phyloP scores from a whole-genome alignment of 2,888 invertebrate genomes.

The Amiota mariae region DNA sequence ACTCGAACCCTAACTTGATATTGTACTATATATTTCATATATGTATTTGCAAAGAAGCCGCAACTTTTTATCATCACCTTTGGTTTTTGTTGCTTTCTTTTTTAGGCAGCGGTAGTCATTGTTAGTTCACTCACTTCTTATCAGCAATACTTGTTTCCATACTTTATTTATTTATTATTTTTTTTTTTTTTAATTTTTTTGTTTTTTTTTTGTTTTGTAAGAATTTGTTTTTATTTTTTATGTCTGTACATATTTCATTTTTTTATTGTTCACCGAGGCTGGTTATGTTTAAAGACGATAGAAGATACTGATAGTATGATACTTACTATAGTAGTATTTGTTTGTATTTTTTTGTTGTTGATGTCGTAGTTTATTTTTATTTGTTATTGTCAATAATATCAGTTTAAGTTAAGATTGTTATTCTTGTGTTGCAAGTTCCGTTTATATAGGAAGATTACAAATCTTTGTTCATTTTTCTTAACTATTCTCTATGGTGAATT shows the following conservation, averaged over 20 bases:
- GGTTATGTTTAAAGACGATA: conserved; percentile 20
- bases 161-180: background rate
- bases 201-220: background rate
- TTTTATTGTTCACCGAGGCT: conserved; percentile 7
- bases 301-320: conserved; percentile 23
- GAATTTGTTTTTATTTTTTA: conserved; percentile 6
- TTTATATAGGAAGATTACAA: too few species aligned
- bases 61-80: conserved; percentile 53
- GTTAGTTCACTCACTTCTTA: conserved; percentile 7
- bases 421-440: too few species aligned
- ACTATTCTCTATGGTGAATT: too few species aligned
- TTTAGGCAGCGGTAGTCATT: conserved; percentile 7
- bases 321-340: conserved; percentile 12
- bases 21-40: too few species aligned
- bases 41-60: conserved; percentile 48
- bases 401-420: too few species aligned
- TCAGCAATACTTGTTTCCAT: conserved; percentile 12
- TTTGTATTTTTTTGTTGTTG: conserved; percentile 15
- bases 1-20: too few species aligned
- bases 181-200: background rate
- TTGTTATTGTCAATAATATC: background rate
- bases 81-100: conserved; percentile 17
- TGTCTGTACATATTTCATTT: background rate
- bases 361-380: background rate
- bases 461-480: too few species aligned